Conservation (phyloP, 2,797 vertebrate species). For the Falco peregrinus region DNA sequence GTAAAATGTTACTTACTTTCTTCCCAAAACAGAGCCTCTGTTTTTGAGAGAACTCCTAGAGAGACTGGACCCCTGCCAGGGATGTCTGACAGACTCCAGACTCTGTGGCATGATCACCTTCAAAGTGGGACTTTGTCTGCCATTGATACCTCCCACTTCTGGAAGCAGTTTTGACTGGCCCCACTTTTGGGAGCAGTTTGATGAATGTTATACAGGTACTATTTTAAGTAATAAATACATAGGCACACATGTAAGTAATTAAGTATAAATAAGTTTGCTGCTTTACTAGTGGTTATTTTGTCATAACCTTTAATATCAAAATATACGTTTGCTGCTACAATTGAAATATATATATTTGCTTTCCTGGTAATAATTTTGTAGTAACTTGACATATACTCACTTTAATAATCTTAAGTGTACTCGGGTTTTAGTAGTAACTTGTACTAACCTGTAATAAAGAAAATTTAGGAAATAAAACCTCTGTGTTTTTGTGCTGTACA, state of each 20-base stretch:
- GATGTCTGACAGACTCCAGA: background rate
- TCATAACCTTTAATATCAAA: background rate
- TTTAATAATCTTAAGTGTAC: background rate
- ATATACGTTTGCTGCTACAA: background rate
- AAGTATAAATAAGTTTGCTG: background rate
- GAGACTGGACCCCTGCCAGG: fast-evolving
- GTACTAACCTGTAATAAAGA: background rate
- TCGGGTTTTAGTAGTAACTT: background rate
- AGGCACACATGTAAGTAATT: background rate
- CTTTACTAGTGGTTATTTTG: background rate
- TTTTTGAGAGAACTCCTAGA: background rate
- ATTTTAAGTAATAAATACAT: background rate
- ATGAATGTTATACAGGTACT: background rate
- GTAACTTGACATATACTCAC: background rate
- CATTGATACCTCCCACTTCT: background rate
- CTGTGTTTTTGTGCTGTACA: background rate
- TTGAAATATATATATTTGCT: background rate
- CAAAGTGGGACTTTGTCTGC: background rate
- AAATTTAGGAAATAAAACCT: background rate
- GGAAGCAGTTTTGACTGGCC: background rate
- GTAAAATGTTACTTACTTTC: background rate
- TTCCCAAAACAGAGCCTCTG: background rate
- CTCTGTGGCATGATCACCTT: background rate
- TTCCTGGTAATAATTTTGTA: background rate
- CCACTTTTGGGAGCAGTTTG: background rate